phyloP scores from a whole-genome alignment of 2,113 vertebrate genomes.

The Toxotes chatareus region DNA sequence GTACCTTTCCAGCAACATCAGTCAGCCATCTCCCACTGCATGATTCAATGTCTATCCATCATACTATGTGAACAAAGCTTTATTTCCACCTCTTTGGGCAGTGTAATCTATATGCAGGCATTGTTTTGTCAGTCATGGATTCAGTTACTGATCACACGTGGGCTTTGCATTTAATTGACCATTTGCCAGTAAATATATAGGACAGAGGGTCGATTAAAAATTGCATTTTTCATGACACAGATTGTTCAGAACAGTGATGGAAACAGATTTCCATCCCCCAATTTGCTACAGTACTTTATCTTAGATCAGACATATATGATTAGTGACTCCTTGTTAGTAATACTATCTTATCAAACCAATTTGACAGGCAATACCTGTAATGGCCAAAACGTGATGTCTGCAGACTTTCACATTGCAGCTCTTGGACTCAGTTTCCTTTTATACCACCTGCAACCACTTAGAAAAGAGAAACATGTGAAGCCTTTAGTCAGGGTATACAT shows the following conservation, averaged over 20 bases:
- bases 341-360: neutral
- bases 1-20: neutral
- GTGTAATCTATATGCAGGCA: neutral
- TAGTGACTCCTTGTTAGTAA: conserved; percentile 1
- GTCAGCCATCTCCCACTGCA: neutral
- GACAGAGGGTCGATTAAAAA: neutral
- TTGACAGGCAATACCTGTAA: conserved; percentile 1
- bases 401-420: conserved; percentile 21
- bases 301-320: conserved; percentile 2
- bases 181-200: neutral
- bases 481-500: conserved; percentile 16
- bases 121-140: neutral
- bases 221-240: neutral
- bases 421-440: conserved; percentile 22
- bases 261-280: neutral
- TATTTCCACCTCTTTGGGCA: neutral
- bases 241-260: neutral
- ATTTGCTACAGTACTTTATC: neutral
- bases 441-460: conserved; percentile 32
- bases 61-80: conserved; percentile 1
- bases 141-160: neutral
- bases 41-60: neutral
- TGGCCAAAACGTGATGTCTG: neutral
- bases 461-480: conserved; percentile 20
- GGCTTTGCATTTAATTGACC: neutral